Conservation (phyloP, 2,888 invertebrate species). For the Exocentrus adspersus region DNA sequence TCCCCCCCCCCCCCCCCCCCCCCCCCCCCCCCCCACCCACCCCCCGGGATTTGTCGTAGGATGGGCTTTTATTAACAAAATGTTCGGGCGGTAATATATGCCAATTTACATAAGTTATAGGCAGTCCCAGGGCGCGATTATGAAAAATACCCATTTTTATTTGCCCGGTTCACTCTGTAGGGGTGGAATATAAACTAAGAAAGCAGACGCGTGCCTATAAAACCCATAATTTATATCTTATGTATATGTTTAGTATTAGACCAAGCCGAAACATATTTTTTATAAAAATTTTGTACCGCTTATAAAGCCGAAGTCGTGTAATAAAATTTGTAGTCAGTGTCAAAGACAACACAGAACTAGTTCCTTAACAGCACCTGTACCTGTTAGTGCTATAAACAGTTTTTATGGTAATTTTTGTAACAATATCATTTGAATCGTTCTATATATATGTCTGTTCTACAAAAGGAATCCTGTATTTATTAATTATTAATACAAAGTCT, state of each 20-base stretch:
- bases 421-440: too few species aligned
- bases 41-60: conserved; percentile 15
- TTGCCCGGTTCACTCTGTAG: conserved; percentile 11
- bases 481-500: too few species aligned
- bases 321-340: background rate
- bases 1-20: too few species aligned
- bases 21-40: too few species aligned
- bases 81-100: conserved; percentile 26
- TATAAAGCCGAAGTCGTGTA: background rate
- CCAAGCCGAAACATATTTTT: background rate
- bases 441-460: background rate
- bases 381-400: background rate
- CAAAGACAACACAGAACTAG: too few species aligned
- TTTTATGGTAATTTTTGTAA: background rate
- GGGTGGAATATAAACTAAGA: conserved; percentile 19
- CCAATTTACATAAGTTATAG: conserved; percentile 29
- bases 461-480: too few species aligned
- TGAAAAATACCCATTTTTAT: conserved; percentile 21
- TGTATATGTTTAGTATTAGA: conserved; percentile 14
- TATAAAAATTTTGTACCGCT: background rate
- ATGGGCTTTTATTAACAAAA: conserved; percentile 20
- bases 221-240: conserved; percentile 17
- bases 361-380: background rate
- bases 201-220: conserved; percentile 18
- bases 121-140: conserved; percentile 17